Conservation (phyloP, 1,140 invertebrate genomes). For the Psilanteris sp. region DNA sequence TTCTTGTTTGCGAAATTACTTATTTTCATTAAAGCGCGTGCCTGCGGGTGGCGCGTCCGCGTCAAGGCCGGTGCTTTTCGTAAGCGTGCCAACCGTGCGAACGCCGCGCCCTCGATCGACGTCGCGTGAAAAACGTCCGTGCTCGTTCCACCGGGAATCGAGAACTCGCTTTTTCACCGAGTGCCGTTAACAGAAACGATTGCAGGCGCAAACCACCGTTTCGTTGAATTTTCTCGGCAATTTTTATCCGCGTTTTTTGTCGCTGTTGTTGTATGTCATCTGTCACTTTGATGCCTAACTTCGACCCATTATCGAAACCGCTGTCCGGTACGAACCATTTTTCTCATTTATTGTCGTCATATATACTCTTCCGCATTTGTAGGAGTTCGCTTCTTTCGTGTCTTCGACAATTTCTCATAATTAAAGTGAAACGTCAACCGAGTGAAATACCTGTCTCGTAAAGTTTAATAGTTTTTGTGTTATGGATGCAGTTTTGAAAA, state of each 20-base stretch:
- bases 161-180: slow-evolving; percentile 44
- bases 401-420: too few species aligned
- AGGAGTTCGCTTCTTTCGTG: background rate
- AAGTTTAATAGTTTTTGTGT: too few species aligned
- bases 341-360: slow-evolving; percentile 8
- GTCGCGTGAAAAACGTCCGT: slow-evolving; percentile 20
- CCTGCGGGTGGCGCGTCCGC: slow-evolving; percentile 54
- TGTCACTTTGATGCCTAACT: slow-evolving; percentile 15
- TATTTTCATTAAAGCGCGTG: slow-evolving; percentile 70
- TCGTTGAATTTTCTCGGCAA: slow-evolving; percentile 14
- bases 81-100: slow-evolving; percentile 43
- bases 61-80: slow-evolving; percentile 46
- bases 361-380: slow-evolving; percentile 8
- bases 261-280: slow-evolving; percentile 6
- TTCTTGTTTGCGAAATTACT: slow-evolving; percentile 71
- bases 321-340: slow-evolving; percentile 5
- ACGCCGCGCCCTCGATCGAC: slow-evolving; percentile 8
- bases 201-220: slow-evolving; percentile 37
- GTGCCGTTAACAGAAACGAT: slow-evolving; percentile 56
- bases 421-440: too few species aligned
- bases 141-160: slow-evolving; percentile 30
- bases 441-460: too few species aligned
- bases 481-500: too few species aligned
- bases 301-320: slow-evolving; percentile 11
- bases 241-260: slow-evolving; percentile 16